Evolutionary conservation across 2,113 vertebrate genomes (phyloP).

Genomic region (Pituophis catenifer): DNA sequence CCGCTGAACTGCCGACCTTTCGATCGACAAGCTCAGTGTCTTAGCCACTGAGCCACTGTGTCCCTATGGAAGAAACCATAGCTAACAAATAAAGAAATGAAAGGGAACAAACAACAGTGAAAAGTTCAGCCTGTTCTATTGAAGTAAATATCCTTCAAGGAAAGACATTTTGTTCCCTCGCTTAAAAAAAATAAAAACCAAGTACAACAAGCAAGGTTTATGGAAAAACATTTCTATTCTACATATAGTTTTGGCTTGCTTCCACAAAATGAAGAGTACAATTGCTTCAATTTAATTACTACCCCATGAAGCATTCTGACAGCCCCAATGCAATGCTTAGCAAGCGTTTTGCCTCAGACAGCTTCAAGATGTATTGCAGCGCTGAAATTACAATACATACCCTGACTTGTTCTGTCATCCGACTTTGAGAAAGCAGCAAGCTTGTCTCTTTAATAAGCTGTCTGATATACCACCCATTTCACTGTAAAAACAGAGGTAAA

Average conservation of each 20-base stretch:
- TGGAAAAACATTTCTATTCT: slow-evolving; percentile 58
- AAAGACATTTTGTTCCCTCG: slow-evolving; percentile 32
- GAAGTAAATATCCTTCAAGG: slow-evolving; percentile 37
- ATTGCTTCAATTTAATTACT: slow-evolving; percentile 70
- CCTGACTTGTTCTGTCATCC: slow-evolving; percentile 67
- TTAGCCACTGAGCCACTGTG: too few species aligned
- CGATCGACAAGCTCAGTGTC: too few species aligned
- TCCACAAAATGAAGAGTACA: slow-evolving; percentile 59
- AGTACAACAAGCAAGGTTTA: slow-evolving; percentile 32
- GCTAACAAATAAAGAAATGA: slow-evolving; percentile 21
- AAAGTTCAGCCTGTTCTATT: slow-evolving; percentile 32
- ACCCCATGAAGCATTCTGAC: slow-evolving; percentile 64
- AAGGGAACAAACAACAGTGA: not conserved
- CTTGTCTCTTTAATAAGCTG: slow-evolving; percentile 72
- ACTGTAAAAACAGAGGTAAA: slow-evolving; percentile 68
- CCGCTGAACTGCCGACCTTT: too few species aligned
- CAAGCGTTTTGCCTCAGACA: slow-evolving; percentile 69
- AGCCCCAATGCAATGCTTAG: slow-evolving; percentile 62
- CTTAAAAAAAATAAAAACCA: slow-evolving; percentile 13
- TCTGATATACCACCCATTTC: slow-evolving; percentile 68
- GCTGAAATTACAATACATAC: slow-evolving; percentile 63
- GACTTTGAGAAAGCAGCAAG: slow-evolving; percentile 48
- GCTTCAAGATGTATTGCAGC: slow-evolving; percentile 58
- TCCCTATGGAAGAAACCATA: not conserved
- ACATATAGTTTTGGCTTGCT: slow-evolving; percentile 60